Base-by-base conservation (phyloP, 2,113 vertebrate genomes). In the Galeopterus variegatus region DNA sequence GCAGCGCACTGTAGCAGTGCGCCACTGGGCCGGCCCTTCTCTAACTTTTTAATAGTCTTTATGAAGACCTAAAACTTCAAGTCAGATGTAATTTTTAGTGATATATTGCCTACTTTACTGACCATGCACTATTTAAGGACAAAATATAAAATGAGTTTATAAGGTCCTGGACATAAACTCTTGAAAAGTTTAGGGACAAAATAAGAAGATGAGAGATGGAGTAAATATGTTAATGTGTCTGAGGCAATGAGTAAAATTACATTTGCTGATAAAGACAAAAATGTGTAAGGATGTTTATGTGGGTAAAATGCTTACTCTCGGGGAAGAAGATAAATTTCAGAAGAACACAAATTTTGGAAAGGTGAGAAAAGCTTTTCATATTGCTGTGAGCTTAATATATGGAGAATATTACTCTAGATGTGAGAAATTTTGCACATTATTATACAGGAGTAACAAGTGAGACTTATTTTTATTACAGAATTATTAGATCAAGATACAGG, bases 51-150 rank as follows among this genome's bases (percentile, higher is more conserved):
- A 88, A 90, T 50, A 56, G 89, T 94, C 90, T 94, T 97, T 95
- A 96, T 88, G 76, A 97, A 67, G 69, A 86, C 80, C 94, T 77
- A 98, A 96, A 97, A 97, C 85, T 93, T 94, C 91, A 97, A 97
- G 97, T 94, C 48, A 94, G 65, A 89, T 36, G n/a, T n/a, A 58
- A 79, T 89, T 90, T 88, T 95, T 96, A 95, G 90, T 82, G 72
- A 12, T 54, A 54, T 94, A 41, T 93, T 86, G 21, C 50, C 48
- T 41, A 58, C 4, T 93, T 98, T 97, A 97, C 92, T 93, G 95
- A 85, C 93, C 72, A 93, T 24, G 31, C 5, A 18, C 7, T 33
- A 52, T 5, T 92, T 83, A 93, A 85, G 52, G 15, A 72, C 56
- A 98, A 98, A 97, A 97, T 69, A 28, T 21, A 90, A 97, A 97